A percentile compares a stretch with the other conserved stretches of the same genome.
Conservation (phyloP, 2,797 vertebrate genomes). For the Tapera naevia region DNA sequence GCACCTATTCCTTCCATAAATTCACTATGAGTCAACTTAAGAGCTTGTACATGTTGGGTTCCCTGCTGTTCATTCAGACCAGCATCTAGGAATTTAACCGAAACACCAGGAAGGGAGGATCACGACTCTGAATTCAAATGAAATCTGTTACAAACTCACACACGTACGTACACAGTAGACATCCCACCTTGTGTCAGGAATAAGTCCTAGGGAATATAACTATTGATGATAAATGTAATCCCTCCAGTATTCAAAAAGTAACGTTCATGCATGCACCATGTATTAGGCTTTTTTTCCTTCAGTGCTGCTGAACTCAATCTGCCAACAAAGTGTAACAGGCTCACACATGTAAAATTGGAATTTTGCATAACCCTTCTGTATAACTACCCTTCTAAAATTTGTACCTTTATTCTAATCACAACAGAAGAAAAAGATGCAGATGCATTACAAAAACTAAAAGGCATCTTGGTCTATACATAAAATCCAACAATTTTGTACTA, state of each 20-base stretch:
- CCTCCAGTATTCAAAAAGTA: neutral
- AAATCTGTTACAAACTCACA: neutral
- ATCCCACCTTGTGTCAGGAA: neutral
- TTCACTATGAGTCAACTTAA: neutral
- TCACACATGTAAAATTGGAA: neutral
- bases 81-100: neutral
- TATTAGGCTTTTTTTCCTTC: neutral
- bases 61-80: neutral
- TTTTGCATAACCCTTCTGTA: neutral
- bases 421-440: neutral
- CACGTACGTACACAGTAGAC: fast-evolving
- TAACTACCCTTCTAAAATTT: neutral
- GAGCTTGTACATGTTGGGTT: neutral
- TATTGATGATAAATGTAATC: neutral
- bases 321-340: neutral
- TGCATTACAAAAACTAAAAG: neutral
- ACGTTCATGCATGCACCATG: neutral
- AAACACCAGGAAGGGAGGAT: neutral
- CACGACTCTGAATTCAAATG: neutral
- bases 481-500: neutral
- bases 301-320: neutral
- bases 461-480: neutral
- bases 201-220: neutral
- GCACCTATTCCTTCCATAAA: neutral
- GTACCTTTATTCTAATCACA: neutral